phyloP scores from a whole-genome alignment of 2,888 invertebrate genomes.

The Himalopsyche kuldschensis region DNA sequence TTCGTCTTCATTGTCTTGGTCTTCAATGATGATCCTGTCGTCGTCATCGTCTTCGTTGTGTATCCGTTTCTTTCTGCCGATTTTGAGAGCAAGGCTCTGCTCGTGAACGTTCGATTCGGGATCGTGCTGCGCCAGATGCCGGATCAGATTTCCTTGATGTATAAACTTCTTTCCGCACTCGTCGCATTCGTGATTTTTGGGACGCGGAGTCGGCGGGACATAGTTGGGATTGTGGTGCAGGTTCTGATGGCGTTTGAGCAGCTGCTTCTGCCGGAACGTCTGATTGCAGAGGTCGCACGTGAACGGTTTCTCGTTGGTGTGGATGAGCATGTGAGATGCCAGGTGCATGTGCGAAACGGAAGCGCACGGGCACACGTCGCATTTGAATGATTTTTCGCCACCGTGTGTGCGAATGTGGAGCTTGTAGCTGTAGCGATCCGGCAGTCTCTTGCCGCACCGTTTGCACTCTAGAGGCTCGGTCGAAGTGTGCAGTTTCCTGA shows the following conservation, averaged over 20 bases:
- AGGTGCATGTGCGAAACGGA: slow-evolving; percentile 90
- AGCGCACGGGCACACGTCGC: slow-evolving; percentile 91
- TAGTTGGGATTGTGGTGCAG: slow-evolving; percentile 91
- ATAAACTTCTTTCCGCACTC: slow-evolving; percentile 75
- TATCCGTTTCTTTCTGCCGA: slow-evolving; percentile 77
- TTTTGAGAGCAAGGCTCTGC: slow-evolving; percentile 72
- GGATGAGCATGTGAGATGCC: slow-evolving; percentile 92
- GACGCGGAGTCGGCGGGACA: slow-evolving; percentile 82
- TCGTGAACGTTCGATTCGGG: slow-evolving; percentile 78
- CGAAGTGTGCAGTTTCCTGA: slow-evolving; percentile 92
- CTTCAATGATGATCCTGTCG: slow-evolving; percentile 35
- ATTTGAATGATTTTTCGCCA: slow-evolving; percentile 95
- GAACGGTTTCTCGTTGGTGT: slow-evolving; percentile 93
- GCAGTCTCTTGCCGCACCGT: slow-evolving; percentile 88
- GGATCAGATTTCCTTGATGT: slow-evolving; percentile 89
- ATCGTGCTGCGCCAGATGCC: slow-evolving; percentile 90
- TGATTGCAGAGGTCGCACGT: slow-evolving; percentile 86
- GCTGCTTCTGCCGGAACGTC: slow-evolving; percentile 87
- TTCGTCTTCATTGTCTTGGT: slow-evolving; percentile 43
- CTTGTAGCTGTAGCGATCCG: slow-evolving; percentile 85
- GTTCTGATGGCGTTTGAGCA: slow-evolving; percentile 87
- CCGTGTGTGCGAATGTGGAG: slow-evolving; percentile 77
- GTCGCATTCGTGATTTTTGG: slow-evolving; percentile 90
- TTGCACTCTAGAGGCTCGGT: slow-evolving; percentile 90
- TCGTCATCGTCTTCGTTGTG: slow-evolving; percentile 14